Evolutionary conservation across 2,888 invertebrate species (phyloP).

Genomic region (Byasa hedistus): DNA sequence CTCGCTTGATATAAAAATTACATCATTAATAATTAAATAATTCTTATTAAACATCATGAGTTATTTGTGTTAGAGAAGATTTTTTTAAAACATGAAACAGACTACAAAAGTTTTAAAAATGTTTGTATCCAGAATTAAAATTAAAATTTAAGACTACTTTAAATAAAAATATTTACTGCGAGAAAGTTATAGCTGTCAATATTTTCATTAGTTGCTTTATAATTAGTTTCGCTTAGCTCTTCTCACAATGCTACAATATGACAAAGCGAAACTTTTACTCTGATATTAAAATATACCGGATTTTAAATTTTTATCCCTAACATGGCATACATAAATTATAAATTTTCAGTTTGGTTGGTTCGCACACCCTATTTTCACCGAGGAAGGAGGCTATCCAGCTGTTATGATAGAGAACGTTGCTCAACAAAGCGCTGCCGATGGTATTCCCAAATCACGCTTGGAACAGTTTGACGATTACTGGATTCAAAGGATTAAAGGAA

Average conservation of each 20-base stretch:
- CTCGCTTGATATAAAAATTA: background rate
- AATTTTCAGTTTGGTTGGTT: conserved; percentile 74
- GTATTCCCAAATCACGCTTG: conserved; percentile 62
- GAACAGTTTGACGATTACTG: conserved; percentile 72
- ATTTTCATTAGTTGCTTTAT: no score
- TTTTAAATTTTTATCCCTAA: background rate
- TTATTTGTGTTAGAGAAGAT: no score
- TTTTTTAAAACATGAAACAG: no score
- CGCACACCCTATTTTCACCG: conserved; percentile 75
- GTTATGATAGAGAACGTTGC: conserved; percentile 72
- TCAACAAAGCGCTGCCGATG: conserved; percentile 64
- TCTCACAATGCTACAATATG: no score
- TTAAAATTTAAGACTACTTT: no score
- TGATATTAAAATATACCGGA: background rate
- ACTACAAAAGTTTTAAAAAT: no score
- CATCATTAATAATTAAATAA: background rate
- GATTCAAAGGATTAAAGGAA: conserved; percentile 70
- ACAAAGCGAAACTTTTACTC: no score
- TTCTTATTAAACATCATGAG: no score
- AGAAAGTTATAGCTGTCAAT: no score
- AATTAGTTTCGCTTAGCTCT: no score
- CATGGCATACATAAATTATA: background rate
- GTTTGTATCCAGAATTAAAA: no score
- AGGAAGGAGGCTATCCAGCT: conserved; percentile 72
- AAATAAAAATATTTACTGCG: no score